Conservation (phyloP, 2,888 invertebrate genomes). For the Tipula vernalis region DNA sequence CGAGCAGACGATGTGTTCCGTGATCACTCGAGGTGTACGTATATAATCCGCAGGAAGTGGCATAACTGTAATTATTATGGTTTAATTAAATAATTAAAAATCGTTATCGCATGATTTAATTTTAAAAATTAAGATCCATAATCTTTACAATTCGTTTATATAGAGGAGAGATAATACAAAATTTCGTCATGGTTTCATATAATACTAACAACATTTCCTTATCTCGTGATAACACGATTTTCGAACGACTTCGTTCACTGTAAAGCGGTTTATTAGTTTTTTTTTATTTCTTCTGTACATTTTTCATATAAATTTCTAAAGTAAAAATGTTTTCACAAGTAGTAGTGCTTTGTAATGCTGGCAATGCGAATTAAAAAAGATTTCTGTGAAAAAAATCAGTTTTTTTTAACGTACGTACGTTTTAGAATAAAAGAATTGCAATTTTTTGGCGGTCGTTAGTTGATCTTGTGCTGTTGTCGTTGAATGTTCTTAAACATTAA, state of each 20-base stretch:
- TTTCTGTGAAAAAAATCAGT: neutral
- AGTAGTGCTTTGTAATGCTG: constrained; percentile 4
- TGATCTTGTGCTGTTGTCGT: neutral
- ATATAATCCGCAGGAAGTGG: neutral
- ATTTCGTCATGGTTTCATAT: neutral
- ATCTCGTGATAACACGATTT: neutral
- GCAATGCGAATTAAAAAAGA: neutral
- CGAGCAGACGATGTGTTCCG: neutral
- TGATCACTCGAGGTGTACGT: neutral
- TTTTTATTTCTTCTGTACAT: neutral
- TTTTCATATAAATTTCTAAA: neutral
- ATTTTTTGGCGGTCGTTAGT: neutral
- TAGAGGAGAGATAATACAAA: neutral
- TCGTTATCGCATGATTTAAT: neutral
- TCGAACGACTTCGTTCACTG: neutral
- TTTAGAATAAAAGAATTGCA: neutral
- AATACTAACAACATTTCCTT: neutral
- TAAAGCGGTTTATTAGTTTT: neutral
- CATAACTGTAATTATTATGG: neutral
- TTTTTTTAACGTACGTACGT: neutral
- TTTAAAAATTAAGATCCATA: neutral
- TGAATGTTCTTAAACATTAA: neutral
- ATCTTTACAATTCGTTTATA: neutral
- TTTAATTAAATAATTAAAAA: neutral
- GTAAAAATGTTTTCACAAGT: neutral